Conservation (phyloP, 2,113 vertebrate species). For the Ceyx melanurus region DNA sequence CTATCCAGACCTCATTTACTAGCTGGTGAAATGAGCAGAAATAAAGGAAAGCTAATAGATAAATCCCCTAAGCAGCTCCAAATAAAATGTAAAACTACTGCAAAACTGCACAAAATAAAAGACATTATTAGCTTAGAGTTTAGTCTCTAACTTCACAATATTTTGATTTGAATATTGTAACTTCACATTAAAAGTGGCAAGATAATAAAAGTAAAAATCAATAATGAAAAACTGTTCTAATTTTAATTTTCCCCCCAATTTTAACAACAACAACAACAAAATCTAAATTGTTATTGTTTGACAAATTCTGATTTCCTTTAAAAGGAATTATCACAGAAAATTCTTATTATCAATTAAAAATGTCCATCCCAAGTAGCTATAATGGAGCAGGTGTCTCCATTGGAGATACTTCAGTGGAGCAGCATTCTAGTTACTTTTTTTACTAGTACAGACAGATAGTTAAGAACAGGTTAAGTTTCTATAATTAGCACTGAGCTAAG, state of each 20-base stretch:
- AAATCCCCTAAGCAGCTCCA: not conserved
- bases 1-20: conserved; percentile 39
- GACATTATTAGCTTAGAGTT: not conserved
- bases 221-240: not conserved
- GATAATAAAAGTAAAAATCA: not conserved
- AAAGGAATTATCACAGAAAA: not conserved
- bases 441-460: conserved; percentile 2
- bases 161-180: not conserved
- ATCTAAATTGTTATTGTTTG: not conserved
- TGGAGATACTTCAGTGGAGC: not conserved
- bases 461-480: not conserved
- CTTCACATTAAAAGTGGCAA: not conserved
- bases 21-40: conserved; percentile 39
- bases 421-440: conserved; percentile 9
- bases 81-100: not conserved
- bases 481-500: conserved; percentile 19
- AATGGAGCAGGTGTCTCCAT: not conserved
- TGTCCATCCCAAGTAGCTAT: not conserved
- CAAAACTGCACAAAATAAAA: conserved; percentile 12
- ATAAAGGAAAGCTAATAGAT: conserved; percentile 33
- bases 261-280: not conserved
- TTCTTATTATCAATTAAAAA: conserved; percentile 19
- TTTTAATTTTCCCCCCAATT: not conserved
- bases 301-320: not conserved
- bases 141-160: not conserved